These are phyloP conservation scores for Cantharis lateralis DNA, from an alignment of 2,888 invertebrate species.

Conservation along the genomic window DNA sequence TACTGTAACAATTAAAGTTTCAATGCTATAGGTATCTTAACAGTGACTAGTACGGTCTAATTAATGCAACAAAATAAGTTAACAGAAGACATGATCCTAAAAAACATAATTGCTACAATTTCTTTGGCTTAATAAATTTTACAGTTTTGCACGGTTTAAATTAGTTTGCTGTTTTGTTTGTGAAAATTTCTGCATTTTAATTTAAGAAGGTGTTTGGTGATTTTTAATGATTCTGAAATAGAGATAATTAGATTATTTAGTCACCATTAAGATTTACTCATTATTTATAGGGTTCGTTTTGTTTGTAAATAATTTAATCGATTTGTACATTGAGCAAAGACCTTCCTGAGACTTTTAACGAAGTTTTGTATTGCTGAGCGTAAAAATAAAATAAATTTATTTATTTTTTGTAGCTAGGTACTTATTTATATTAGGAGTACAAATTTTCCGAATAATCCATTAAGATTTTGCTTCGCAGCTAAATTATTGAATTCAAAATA, in stretches of 20 bases:
- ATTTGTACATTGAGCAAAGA: too few relatives aligned
- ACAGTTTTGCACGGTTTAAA: not conserved
- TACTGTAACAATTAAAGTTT: not conserved
- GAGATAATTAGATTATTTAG: too few relatives aligned
- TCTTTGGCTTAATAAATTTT: not conserved
- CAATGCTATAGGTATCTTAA: not conserved
- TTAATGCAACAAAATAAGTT: not conserved
- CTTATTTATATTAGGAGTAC: too few relatives aligned
- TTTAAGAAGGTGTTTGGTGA: not conserved
- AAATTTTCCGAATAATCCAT: too few relatives aligned
- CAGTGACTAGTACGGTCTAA: not conserved
- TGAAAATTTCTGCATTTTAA: not conserved
- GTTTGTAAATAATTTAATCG: too few relatives aligned
- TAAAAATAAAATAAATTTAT: too few relatives aligned
- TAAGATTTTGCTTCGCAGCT: not conserved
- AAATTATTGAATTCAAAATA: not conserved
- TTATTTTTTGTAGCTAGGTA: too few relatives aligned
- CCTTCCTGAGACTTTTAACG: not conserved
- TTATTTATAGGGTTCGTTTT: too few relatives aligned
- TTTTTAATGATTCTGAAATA: too few relatives aligned
- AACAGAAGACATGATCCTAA: not conserved
- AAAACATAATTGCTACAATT: not conserved
- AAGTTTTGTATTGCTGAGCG: too few relatives aligned
- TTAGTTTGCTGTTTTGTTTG: not conserved
- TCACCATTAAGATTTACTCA: too few relatives aligned